Base-by-base conservation (phyloP, 2,797 vertebrate species). In the Poeciliopsis gracilis region DNA sequence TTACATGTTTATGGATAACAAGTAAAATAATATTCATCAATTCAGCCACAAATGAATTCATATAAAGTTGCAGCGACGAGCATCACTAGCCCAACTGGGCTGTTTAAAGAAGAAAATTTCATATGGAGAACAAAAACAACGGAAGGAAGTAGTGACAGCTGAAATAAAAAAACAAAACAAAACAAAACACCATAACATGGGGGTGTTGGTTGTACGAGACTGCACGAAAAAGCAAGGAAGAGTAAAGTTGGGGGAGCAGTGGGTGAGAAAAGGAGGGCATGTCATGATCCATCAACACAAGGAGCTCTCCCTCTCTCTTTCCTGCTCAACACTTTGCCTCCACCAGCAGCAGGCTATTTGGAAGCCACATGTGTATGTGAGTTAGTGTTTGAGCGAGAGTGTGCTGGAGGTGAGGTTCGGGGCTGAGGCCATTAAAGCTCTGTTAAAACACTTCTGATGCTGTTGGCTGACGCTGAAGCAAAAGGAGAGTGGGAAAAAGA, bases 371-470 rank as follows among this genome's bases (percentile, higher is more conserved):
- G 71, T 77, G 76, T 70, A 30, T 70, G 70, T 46, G 73, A 47
- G 66, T 25, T 78, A 33, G 61, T 81, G 86, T 72, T n/a, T 82
- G 63, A 33, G 84, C 77, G 86, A 72, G 81, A 55, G 86, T 85
- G 80, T 72, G 86, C 86, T 90, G 66, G 89, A 90, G 90, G 92
- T 93, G 92, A 93, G 89, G 87, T 89, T 88, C 71, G 83, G 87
- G 93, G 91, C 91, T 43, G 82, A 87, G 92, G 95, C 97, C 98
- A 99, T 99, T 99, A 99, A 99, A 99, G 97, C 96, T 96, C 97
- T 99, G 98, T 99, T 97, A 98, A 98, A 98, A 98, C 97, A 99
- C 97, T 99, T 97, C 97, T 97, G 97, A 96, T 97, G 97, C 97
- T 97, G 97, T 97, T 96, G 97, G 97, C 95, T 95, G 95, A 95